phyloP scores from a whole-genome alignment of 2,888 invertebrate genomes.

The Tinea semifulvella region DNA sequence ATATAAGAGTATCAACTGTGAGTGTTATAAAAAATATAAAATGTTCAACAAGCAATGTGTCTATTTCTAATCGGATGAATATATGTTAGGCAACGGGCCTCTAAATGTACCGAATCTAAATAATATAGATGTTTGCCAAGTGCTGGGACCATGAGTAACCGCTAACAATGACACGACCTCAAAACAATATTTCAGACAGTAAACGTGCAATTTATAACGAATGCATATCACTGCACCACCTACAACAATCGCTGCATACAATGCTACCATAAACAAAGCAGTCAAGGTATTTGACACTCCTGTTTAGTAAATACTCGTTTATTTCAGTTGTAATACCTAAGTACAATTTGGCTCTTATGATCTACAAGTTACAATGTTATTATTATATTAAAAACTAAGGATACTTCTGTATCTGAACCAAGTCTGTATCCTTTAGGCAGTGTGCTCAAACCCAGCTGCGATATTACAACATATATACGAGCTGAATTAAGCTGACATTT shows the following conservation, averaged over 20 bases:
- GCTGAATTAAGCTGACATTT: neutral
- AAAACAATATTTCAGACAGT: constrained; percentile 18
- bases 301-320: too few relatives aligned
- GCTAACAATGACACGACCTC: constrained; percentile 30
- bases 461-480: neutral
- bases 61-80: constrained; percentile 13
- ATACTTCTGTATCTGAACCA: too few relatives aligned
- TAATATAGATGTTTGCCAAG: constrained; percentile 48
- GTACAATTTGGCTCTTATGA: too few relatives aligned
- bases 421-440: too few relatives aligned
- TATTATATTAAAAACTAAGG: too few relatives aligned
- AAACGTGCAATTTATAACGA: constrained; percentile 4
- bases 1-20: too few relatives aligned
- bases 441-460: too few relatives aligned
- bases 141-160: constrained; percentile 31
- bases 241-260: too few relatives aligned
- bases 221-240: constrained; percentile 4
- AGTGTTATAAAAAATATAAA: neutral
- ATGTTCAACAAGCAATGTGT: neutral
- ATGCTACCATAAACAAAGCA: neutral
- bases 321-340: too few relatives aligned
- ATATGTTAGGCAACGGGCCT: constrained; percentile 23
- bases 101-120: constrained; percentile 41
- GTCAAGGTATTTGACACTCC: neutral
- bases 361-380: too few relatives aligned